These are phyloP conservation scores for Fringilla coelebs DNA, from an alignment of 2,797 vertebrate genomes.

Conservation along the genomic window DNA sequence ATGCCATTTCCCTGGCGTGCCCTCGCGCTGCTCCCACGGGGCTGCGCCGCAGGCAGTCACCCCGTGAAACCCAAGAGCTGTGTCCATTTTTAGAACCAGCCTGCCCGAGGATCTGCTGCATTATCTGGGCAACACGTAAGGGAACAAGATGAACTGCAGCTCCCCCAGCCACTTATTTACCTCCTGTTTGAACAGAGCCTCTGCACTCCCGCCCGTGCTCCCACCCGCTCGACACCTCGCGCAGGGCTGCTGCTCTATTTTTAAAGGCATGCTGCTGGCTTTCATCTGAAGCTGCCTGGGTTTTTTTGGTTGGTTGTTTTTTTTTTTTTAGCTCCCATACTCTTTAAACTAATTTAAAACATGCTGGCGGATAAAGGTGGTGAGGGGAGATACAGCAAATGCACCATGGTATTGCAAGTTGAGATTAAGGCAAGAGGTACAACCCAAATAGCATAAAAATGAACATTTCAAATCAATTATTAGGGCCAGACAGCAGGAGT, in stretches of 20 bases:
- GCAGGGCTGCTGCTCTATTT: constrained; percentile 49
- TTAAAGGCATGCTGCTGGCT: constrained; percentile 60
- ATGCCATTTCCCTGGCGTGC: not conserved
- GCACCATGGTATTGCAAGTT: not conserved
- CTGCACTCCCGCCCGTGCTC: not conserved
- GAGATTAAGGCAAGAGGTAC: not conserved
- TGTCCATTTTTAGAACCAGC: constrained; percentile 51
- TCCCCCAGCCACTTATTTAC: constrained; percentile 41
- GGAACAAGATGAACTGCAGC: constrained; percentile 51
- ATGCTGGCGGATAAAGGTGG: not conserved
- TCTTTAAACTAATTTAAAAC: constrained; percentile 35
- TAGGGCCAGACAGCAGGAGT: not conserved
- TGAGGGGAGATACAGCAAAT: not conserved
- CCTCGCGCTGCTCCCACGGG: not conserved
- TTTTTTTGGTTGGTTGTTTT: not conserved
- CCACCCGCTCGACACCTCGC: constrained; percentile 6
- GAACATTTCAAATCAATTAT: not conserved
- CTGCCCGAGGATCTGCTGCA: not conserved
- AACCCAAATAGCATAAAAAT: not conserved
- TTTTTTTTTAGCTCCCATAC: not conserved
- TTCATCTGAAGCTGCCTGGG: constrained; percentile 38
- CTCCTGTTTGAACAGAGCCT: constrained; percentile 21
- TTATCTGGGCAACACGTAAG: constrained; percentile 51
- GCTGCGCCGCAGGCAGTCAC: not conserved
- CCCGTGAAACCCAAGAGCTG: constrained; percentile 45